These are phyloP conservation scores for Tenthredo amoena DNA, from an alignment of 2,888 invertebrate genomes.

Conservation along the genomic window DNA sequence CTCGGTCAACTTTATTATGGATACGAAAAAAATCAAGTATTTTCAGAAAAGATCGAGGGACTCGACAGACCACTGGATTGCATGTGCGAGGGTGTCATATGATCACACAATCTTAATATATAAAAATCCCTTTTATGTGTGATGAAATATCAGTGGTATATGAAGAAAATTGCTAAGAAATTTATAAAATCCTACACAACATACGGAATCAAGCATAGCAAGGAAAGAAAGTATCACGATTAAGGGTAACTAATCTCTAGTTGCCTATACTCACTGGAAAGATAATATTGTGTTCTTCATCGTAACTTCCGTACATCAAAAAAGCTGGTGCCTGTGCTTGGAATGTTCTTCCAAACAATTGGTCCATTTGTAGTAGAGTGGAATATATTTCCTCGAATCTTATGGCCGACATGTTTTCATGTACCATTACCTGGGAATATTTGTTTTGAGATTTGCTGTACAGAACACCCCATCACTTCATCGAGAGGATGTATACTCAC, in stretches of 20 bases:
- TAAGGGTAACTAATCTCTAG: neutral
- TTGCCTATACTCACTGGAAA: conserved; percentile 80
- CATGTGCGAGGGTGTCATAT: conserved; percentile 45
- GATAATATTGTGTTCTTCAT: conserved; percentile 83
- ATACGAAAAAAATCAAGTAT: conserved; percentile 54
- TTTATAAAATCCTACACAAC: too few species aligned
- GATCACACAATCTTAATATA: neutral
- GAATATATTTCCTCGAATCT: conserved; percentile 85
- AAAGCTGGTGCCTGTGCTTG: conserved; percentile 83
- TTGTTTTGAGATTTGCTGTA: neutral
- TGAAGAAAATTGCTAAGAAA: too few species aligned
- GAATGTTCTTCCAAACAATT: conserved; percentile 84
- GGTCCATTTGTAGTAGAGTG: conserved; percentile 85
- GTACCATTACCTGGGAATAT: conserved; percentile 81
- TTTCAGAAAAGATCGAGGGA: conserved; percentile 59
- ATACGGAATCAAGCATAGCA: too few species aligned
- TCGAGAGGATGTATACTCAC: conserved; percentile 58
- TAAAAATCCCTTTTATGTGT: neutral
- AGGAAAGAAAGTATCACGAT: too few species aligned
- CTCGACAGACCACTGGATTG: conserved; percentile 61
- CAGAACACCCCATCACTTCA: neutral
- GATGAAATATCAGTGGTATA: neutral
- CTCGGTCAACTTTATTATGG: conserved; percentile 66
- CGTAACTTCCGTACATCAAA: conserved; percentile 85
- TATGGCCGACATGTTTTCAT: conserved; percentile 80